Conservation (phyloP, 2,888 invertebrate genomes). For the Folsomia candida region DNA sequence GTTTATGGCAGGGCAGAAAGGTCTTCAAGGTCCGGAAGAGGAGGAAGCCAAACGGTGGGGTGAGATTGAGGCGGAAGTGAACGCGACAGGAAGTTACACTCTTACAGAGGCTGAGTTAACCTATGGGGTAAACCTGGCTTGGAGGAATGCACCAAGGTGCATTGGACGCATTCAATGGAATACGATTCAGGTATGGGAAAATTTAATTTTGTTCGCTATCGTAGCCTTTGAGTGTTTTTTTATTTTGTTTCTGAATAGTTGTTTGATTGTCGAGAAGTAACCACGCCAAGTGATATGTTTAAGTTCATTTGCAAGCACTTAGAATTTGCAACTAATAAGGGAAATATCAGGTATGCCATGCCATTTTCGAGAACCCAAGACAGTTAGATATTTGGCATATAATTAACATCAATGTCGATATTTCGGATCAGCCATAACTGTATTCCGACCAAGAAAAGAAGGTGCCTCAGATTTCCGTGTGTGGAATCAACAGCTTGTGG, state of each 20-base stretch:
- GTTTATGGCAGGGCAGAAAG: no score
- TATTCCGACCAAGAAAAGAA: conserved; percentile 87
- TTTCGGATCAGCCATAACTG: conserved; percentile 87
- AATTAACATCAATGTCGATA: background rate
- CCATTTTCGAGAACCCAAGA: no score
- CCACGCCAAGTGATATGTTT: conserved; percentile 92
- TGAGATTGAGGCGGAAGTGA: conserved; percentile 74
- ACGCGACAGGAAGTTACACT: conserved; percentile 76
- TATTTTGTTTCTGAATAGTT: conserved; percentile 65
- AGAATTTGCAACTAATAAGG: conserved; percentile 93
- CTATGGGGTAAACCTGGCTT: conserved; percentile 91
- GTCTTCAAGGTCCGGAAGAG: no score
- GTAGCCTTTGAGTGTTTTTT: background rate
- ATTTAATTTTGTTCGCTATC: background rate
- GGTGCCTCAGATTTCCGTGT: conserved; percentile 83
- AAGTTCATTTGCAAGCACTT: conserved; percentile 94
- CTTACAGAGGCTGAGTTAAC: conserved; percentile 87
- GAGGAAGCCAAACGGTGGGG: no score
- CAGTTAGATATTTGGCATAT: no score
- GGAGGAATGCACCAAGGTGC: conserved; percentile 89
- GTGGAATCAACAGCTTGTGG: conserved; percentile 86
- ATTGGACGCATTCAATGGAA: conserved; percentile 96
- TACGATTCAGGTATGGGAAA: conserved; percentile 74
- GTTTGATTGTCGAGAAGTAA: conserved; percentile 90
- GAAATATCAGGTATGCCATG: conserved; percentile 77